These are phyloP conservation scores for Terebella lapidaria DNA, from an alignment of 2,888 invertebrate genomes.

Conservation along the genomic window DNA sequence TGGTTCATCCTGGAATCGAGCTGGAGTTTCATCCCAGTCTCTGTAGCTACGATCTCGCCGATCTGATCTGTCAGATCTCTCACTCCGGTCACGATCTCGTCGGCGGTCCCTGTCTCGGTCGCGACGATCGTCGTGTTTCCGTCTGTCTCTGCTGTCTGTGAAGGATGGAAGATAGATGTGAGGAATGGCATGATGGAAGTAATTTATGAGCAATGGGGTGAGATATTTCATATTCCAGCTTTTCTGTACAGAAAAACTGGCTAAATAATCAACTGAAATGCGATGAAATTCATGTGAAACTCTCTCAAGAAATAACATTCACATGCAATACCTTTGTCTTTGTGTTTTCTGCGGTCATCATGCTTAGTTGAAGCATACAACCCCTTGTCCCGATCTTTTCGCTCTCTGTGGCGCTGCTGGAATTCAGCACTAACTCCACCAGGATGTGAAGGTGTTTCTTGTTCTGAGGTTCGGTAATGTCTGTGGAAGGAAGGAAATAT, in stretches of 20 bases:
- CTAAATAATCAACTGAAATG: too few species aligned
- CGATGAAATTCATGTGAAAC: too few species aligned
- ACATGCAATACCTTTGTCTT: neutral
- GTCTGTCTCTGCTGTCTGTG: neutral
- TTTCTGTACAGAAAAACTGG: too few species aligned
- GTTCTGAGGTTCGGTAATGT: slow-evolving; percentile 72
- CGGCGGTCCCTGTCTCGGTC: neutral
- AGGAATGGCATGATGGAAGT: neutral
- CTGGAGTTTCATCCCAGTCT: slow-evolving; percentile 49
- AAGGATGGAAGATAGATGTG: neutral
- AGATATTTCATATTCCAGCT: too few species aligned
- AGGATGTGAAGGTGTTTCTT: slow-evolving; percentile 90
- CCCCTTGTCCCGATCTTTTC: slow-evolving; percentile 65
- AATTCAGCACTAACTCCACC: slow-evolving; percentile 83
- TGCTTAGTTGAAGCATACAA: slow-evolving; percentile 65
- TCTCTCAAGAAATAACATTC: too few species aligned
- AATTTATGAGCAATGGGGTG: neutral
- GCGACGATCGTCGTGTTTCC: neutral
- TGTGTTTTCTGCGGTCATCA: neutral
- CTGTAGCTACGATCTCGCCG: slow-evolving; percentile 20
- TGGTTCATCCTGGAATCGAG: slow-evolving; percentile 72
- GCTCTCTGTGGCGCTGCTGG: slow-evolving; percentile 67
- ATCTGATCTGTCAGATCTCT: slow-evolving; percentile 13
- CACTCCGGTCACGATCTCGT: slow-evolving; percentile 19
- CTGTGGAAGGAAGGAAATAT: too few species aligned